A percentile compares a stretch with the other conserved stretches of the same genome.
phyloP scores from a whole-genome alignment of 2,888 invertebrate genomes.

The Dolomedes plantarius region DNA sequence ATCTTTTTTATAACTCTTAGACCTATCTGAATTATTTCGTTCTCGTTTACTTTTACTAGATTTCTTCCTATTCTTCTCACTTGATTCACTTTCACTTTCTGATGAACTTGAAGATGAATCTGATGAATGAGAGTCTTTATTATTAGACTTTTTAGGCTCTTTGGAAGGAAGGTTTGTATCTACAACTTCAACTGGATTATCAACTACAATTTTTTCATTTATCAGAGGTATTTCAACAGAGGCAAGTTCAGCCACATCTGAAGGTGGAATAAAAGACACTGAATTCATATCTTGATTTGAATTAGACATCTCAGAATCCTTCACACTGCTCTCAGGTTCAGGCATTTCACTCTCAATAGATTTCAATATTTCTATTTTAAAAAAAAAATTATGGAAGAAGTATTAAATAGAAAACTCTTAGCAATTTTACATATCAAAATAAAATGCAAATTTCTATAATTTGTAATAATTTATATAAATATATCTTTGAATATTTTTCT shows the following conservation, averaged over 20 bases:
- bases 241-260: background rate
- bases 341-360: background rate
- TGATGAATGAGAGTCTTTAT: slow-evolving; percentile 34
- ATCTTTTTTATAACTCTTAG: slow-evolving; percentile 19
- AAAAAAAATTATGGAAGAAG: too few species aligned
- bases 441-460: too few species aligned
- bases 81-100: slow-evolving; percentile 37
- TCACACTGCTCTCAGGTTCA: background rate
- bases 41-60: background rate
- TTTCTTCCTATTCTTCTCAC: slow-evolving; percentile 32
- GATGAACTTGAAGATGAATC: slow-evolving; percentile 50
- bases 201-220: background rate
- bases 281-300: background rate
- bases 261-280: background rate
- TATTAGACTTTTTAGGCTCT: background rate
- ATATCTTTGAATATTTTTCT: too few species aligned
- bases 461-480: too few species aligned
- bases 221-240: slow-evolving; percentile 6
- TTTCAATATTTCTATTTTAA: background rate
- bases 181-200: slow-evolving; percentile 5
- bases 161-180: background rate
- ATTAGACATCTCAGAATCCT: background rate
- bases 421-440: too few species aligned
- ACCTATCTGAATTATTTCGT: background rate
- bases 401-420: too few species aligned